A percentile compares a stretch with the other conserved stretches of the same genome.
phyloP scores from a whole-genome alignment of 2,888 invertebrate species.

The Plemyria rubiginata region DNA sequence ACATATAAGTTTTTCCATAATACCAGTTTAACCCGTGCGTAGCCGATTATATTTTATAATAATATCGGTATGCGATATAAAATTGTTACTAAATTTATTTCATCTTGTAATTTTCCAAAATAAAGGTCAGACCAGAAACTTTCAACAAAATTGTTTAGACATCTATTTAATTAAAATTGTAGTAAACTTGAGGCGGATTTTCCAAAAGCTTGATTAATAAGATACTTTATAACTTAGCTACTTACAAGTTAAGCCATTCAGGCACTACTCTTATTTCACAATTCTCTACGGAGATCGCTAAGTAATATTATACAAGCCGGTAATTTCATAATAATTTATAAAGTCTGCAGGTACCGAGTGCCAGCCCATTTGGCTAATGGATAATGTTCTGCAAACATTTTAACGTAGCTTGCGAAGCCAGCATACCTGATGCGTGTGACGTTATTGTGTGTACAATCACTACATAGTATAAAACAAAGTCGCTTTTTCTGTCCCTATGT shows the following conservation, averaged over 20 bases:
- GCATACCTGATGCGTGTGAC: neutral
- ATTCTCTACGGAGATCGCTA: constrained; percentile 44
- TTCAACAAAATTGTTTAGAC: constrained; percentile 2
- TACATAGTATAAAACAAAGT: too few relatives aligned
- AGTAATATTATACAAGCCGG: constrained; percentile 56
- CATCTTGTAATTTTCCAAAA: too few relatives aligned
- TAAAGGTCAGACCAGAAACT: neutral
- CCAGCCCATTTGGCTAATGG: constrained; percentile 60
- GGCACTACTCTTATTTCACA: constrained; percentile 42
- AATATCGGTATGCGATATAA: too few relatives aligned
- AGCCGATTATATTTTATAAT: too few relatives aligned
- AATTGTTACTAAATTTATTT: too few relatives aligned
- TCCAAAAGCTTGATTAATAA: constrained; percentile 16
- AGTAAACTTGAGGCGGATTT: neutral
- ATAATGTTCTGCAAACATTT: constrained; percentile 41
- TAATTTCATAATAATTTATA: constrained; percentile 52
- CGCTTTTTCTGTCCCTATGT: too few relatives aligned
- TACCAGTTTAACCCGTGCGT: too few relatives aligned
- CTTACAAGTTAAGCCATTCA: constrained; percentile 15
- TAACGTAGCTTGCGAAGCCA: constrained; percentile 11
- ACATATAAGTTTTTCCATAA: too few relatives aligned
- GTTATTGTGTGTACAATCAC: too few relatives aligned
- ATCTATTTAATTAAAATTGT: neutral
- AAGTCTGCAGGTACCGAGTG: constrained; percentile 39
- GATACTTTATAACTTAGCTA: constrained; percentile 6